phyloP scores from a whole-genome alignment of 2,888 invertebrate species.

The Achlya flavicornis region DNA sequence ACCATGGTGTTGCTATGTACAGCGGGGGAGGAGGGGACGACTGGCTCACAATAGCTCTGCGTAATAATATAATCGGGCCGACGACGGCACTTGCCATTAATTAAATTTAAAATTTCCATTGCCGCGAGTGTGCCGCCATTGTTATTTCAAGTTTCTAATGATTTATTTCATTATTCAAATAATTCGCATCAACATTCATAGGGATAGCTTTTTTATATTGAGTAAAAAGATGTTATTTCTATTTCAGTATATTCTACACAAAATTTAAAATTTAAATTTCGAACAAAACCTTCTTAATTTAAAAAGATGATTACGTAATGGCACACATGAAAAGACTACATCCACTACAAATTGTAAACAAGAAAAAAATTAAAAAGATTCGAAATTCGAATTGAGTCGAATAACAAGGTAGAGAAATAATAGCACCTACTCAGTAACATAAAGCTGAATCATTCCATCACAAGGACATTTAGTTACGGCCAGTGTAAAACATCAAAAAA shows the following conservation, averaged over 20 bases:
- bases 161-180: slow-evolving; percentile 17
- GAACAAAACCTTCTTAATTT: background rate
- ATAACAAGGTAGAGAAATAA: slow-evolving; percentile 23
- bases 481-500: slow-evolving; percentile 67
- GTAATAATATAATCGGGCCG: slow-evolving; percentile 78
- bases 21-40: slow-evolving; percentile 42
- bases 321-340: background rate
- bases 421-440: slow-evolving; percentile 36
- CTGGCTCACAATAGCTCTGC: slow-evolving; percentile 62
- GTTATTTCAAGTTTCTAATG: slow-evolving; percentile 37
- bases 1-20: slow-evolving; percentile 16
- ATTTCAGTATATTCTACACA: no score
- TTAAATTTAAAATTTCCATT: slow-evolving; percentile 81
- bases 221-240: background rate
- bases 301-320: background rate
- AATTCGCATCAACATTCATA: background rate
- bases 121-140: slow-evolving; percentile 44
- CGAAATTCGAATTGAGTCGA: background rate
- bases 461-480: slow-evolving; percentile 75
- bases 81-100: slow-evolving; percentile 78
- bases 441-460: slow-evolving; percentile 56
- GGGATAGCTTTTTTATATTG: background rate
- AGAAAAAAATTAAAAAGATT: background rate
- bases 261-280: background rate
- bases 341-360: background rate